Evolutionary conservation across 2,797 vertebrate species (phyloP), one percentile per base, ranked within the genome.

Genomic region (Sebastes reedi): DNA sequence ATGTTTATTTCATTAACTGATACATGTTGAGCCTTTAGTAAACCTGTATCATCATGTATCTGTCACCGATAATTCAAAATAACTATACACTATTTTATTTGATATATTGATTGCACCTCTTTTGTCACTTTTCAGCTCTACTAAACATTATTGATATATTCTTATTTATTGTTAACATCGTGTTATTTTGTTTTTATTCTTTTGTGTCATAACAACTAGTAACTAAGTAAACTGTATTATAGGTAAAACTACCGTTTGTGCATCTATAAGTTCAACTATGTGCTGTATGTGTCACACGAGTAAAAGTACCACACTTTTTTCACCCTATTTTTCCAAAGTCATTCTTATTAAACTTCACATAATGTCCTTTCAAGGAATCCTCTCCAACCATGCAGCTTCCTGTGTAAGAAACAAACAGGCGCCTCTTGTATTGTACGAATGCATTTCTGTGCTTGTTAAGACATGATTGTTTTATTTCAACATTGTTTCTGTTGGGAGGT

Each of bases 181-280:
- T 72, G 32, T 82, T 72, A 65, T 67, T 82, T 77, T 39, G 22
- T 90, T 86, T 91, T 89, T 89, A 85, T 92, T 84, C 25, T 80
- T 86, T 81, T 66, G 64, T 46, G 22, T 66, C 27, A 27, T 36
- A 52, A 70, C 2, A 77, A 22, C 9, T 50, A 61, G 3, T 32
- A 24, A 32, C 39, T 18, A 52, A 6, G 12, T 76, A 56, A 46
- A 80, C 27, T 75, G 65, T 16, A 64, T 16, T 80, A 73, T 66
- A 25, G 24, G 73, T 77, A 24, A 84, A 86, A 75, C 55, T 75
- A 24, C 50, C 75, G 22, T 80, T 75, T 77, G 67, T 82, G 81
- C 52, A 76, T 80, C 67, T 74, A 36, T 66, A 46, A 58, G 20
- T 69, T 52, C n/a, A 72, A 24, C 59, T 60, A 25, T 79, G 62